These are phyloP conservation scores for Arenaria interpres DNA, from an alignment of 2,113 vertebrate genomes.

Conservation along the genomic window DNA sequence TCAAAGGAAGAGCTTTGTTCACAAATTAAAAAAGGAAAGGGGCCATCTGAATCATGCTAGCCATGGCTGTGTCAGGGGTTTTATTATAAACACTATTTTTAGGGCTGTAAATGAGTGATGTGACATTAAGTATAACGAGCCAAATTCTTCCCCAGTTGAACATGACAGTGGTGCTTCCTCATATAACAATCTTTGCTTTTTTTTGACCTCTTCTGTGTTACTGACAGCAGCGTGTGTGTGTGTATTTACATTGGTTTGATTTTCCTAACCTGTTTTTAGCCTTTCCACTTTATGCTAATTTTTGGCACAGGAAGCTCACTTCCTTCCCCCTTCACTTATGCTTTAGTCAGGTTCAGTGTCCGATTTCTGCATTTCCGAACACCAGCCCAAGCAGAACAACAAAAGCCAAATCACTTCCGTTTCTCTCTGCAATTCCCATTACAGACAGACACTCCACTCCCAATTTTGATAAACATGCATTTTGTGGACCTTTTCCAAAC, in stretches of 20 bases:
- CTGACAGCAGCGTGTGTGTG: background rate
- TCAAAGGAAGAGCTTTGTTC: constrained; percentile 46
- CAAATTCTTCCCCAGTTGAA: background rate
- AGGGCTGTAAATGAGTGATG: background rate
- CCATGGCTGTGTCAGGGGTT: background rate
- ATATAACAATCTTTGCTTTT: background rate
- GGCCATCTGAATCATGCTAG: background rate
- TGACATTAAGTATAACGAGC: background rate
- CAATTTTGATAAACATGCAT: background rate
- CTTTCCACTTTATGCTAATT: background rate
- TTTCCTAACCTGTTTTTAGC: background rate
- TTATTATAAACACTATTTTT: constrained; percentile 56
- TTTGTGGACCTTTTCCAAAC: background rate
- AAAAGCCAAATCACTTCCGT: background rate
- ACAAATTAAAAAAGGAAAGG: constrained; percentile 34
- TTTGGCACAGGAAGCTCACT: background rate
- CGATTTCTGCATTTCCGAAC: background rate
- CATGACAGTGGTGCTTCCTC: background rate
- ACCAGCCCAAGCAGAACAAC: background rate
- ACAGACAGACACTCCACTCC: background rate
- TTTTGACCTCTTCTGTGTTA: background rate
- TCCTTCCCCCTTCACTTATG: background rate
- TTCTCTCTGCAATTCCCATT: background rate
- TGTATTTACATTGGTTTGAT: background rate
- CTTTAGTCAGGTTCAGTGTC: background rate